phyloP scores from a whole-genome alignment of 2,113 vertebrate species.

The Hypocryptadius cinnamomeus region DNA sequence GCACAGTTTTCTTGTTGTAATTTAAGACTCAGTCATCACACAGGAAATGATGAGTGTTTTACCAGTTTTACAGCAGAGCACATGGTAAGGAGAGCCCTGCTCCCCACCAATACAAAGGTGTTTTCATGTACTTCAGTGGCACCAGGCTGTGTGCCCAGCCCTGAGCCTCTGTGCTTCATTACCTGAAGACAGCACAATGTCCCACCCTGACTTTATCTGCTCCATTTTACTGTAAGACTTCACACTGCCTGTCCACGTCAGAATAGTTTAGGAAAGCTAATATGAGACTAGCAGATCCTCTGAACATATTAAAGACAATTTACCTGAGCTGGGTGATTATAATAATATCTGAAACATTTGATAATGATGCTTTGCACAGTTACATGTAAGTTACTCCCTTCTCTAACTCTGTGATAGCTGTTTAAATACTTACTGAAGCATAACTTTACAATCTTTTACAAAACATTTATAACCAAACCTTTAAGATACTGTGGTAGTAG shows the following conservation, averaged over 20 bases:
- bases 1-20: not conserved
- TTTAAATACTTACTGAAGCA: not conserved
- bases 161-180: not conserved
- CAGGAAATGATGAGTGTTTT: accelerated
- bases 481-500: not conserved
- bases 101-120: not conserved
- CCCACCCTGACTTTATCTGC: not conserved
- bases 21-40: accelerated
- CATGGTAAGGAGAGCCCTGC: not conserved
- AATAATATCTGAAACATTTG: not conserved
- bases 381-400: not conserved
- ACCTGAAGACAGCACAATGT: too few relatives aligned
- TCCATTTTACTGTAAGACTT: not conserved
- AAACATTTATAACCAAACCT: not conserved
- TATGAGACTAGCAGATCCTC: not conserved
- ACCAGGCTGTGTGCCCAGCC: not conserved
- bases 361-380: not conserved
- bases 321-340: not conserved
- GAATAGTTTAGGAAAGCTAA: not conserved
- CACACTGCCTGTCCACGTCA: accelerated
- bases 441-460: not conserved
- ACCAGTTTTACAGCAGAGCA: not conserved
- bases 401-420: not conserved
- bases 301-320: not conserved
- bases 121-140: accelerated